Conservation (phyloP, 2,113 vertebrate genomes). For the Galeopterus variegatus region DNA sequence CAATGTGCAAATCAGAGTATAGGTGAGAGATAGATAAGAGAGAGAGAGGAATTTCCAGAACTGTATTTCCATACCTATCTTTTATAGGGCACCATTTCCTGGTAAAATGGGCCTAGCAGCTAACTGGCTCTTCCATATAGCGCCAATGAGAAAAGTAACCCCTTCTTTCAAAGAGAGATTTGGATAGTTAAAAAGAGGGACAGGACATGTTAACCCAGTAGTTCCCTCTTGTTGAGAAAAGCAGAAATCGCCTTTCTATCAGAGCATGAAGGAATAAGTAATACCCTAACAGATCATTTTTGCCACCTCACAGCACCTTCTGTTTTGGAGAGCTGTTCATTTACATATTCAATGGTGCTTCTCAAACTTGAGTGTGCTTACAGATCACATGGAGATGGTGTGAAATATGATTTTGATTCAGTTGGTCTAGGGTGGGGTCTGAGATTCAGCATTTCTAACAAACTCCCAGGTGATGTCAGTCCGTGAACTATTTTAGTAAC, state of each 20-base stretch:
- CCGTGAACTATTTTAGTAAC: background rate
- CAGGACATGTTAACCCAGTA: background rate
- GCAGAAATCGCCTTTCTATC: background rate
- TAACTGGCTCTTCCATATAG: background rate
- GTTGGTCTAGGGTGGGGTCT: background rate
- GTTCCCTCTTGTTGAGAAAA: background rate
- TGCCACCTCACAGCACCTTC: background rate
- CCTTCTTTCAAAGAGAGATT: background rate
- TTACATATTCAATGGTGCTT: background rate
- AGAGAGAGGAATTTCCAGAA: background rate
- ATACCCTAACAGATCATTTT: background rate
- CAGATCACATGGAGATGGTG: background rate
- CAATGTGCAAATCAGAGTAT: background rate
- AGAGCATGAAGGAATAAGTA: background rate
- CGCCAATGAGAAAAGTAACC: background rate
- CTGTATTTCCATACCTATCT: background rate
- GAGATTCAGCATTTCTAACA: constrained; percentile 39
- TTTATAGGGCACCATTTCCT: background rate
- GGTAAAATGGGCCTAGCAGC: background rate
- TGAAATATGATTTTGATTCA: background rate
- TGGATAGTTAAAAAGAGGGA: background rate
- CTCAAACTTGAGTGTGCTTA: background rate
- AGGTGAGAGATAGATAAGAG: background rate
- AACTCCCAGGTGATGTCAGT: background rate
- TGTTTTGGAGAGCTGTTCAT: background rate